Evolutionary conservation across 2,797 vertebrate species (phyloP).

Genomic region (Gymnocypris eckloni): DNA sequence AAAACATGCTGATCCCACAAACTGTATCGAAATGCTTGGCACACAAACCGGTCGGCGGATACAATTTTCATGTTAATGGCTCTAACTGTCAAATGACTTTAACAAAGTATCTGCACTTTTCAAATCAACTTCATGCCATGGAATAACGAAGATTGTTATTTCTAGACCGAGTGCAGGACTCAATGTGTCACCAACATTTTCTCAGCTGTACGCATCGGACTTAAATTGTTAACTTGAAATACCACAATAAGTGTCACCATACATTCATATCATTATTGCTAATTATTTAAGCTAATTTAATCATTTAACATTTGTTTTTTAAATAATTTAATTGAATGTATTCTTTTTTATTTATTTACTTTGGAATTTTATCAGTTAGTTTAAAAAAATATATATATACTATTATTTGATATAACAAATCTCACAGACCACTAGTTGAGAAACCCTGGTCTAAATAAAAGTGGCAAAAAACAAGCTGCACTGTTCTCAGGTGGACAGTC

Average conservation of each 20-base stretch:
- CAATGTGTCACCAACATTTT: not conserved
- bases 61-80: constrained; percentile 53
- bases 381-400: too few relatives aligned
- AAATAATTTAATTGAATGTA: not conserved
- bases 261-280: not conserved
- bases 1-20: constrained; percentile 62
- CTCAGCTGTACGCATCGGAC: not conserved
- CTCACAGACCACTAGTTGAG: not conserved
- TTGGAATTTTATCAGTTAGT: not conserved
- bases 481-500: constrained; percentile 7
- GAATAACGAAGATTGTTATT: constrained; percentile 26
- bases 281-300: not conserved
- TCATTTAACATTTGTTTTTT: not conserved
- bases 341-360: not conserved
- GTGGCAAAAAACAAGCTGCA: not conserved
- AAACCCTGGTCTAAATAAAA: not conserved
- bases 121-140: constrained; percentile 15
- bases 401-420: not conserved
- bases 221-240: not conserved
- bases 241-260: not conserved
- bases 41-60: constrained; percentile 42
- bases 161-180: constrained; percentile 20
- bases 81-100: constrained; percentile 49
- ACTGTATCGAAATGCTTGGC: constrained; percentile 42
- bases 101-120: constrained; percentile 19